phyloP scores from a whole-genome alignment of 2,888 invertebrate genomes.

The Papilio elwesi region DNA sequence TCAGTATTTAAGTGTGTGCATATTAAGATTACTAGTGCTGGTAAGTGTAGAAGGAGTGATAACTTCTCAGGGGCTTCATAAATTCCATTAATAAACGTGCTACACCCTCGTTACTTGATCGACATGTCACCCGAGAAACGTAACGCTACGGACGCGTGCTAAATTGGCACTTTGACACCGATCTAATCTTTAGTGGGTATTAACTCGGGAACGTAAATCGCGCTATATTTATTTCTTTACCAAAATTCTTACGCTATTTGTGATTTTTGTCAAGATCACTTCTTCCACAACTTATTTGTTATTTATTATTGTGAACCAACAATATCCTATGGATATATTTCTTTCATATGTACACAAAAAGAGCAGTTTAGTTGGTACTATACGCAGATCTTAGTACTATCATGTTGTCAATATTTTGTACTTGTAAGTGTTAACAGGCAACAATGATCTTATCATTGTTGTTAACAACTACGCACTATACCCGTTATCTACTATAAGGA shows the following conservation, averaged over 20 bases:
- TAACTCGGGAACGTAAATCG: constrained; percentile 34
- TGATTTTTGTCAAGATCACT: background rate
- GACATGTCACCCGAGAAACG: constrained; percentile 36
- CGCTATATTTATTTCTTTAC: constrained; percentile 26
- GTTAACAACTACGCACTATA: too few relatives aligned
- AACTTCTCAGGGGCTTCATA: constrained; percentile 39
- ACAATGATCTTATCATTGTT: too few relatives aligned
- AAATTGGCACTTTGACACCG: constrained; percentile 41
- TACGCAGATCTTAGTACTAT: too few relatives aligned
- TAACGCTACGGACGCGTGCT: constrained; percentile 30
- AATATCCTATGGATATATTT: too few relatives aligned
- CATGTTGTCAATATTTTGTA: too few relatives aligned
- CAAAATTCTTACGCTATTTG: background rate
- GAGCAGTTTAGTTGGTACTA: too few relatives aligned
- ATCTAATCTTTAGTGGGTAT: constrained; percentile 40
- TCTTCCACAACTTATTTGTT: background rate
- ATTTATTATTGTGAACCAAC: background rate
- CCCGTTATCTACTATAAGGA: too few relatives aligned
- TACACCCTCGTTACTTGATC: constrained; percentile 48
- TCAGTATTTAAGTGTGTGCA: background rate
- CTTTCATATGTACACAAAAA: too few relatives aligned
- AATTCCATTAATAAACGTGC: constrained; percentile 46
- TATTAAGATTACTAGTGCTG: background rate
- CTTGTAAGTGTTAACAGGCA: too few relatives aligned
- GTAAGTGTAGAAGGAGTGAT: background rate